A percentile compares a stretch with the other conserved stretches of the same genome.
These are phyloP conservation scores for Paguma larvata DNA, from an alignment of 2,797 vertebrate genomes.

Conservation along the genomic window DNA sequence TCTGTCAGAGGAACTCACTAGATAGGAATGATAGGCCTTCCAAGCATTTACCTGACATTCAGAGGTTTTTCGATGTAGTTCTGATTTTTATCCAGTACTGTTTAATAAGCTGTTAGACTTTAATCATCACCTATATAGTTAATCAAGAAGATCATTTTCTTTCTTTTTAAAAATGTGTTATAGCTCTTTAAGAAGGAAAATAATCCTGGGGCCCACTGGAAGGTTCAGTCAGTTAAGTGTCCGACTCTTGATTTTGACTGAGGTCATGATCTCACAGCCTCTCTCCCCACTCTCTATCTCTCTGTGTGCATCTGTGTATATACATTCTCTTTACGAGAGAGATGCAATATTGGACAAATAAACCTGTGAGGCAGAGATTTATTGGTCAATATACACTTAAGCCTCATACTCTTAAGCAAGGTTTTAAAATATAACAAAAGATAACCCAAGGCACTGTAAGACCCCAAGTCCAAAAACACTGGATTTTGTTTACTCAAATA, in stretches of 20 bases:
- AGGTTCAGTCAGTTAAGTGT: too few relatives aligned
- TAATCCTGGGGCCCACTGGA: too few relatives aligned
- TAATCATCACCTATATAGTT: neutral
- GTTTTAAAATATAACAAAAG: neutral
- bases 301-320: too few relatives aligned
- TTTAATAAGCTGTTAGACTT: neutral
- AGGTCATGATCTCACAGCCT: too few relatives aligned
- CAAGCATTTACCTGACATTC: neutral
- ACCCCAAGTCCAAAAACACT: neutral
- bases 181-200: too few relatives aligned
- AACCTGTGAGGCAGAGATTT: neutral
- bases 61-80: neutral
- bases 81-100: neutral
- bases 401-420: neutral
- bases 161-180: neutral
- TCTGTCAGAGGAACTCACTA: neutral
- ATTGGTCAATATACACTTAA: neutral
- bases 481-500: neutral
- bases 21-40: neutral
- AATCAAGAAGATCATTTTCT: neutral
- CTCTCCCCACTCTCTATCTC: too few relatives aligned
- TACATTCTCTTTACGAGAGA: neutral
- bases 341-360: neutral
- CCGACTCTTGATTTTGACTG: too few relatives aligned
- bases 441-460: neutral